Evolutionary conservation across 2,797 vertebrate species (phyloP), one percentile per base, ranked within the genome.

Genomic region (Peromyscus aztecus): DNA sequence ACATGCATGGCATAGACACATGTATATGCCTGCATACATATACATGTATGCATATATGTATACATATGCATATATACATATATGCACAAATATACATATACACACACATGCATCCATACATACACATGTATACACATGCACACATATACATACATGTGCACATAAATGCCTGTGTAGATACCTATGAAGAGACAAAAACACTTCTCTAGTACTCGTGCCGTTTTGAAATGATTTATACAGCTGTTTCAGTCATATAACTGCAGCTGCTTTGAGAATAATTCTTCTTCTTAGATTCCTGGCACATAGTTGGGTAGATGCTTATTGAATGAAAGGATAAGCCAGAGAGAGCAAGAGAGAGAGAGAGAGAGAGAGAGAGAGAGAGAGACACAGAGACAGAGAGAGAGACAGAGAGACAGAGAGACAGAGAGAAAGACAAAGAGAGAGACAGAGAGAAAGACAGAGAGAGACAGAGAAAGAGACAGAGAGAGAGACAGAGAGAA

Each of bases 181-280:
- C 69, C 31, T 67, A 69, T 55, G 19, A 90, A 67, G 29, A 77
- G 52, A 84, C 6, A 11, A 65, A 88, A 92, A n/a, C n/a, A 27
- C 2, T 71, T 84, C 78, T 40, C 65, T 49, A 67, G 73, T 23
- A 52, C 43, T 37, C 49, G 4, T 24, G 23, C 27, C 59, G 7
- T 55, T 84, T 83, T 43, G 63, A 78, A 94, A 46, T 69, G 49
- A 77, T 81, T 49, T 69, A 75, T 55, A 31, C 34, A 77, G 43
- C 59, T 16, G 49, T 59, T 89, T 76, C 55, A 46, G 6, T 37
- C 23, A 0, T 1, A 31, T 49, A 63, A 34, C 19, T 6, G 0
- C 11, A 52, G 69, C 31, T 14, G 37, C 77, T 67, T 75, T 84
- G 65, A 92, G 90, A 83, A 87, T 57, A 31, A 4, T 75, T 4